A percentile compares a stretch with the other conserved stretches of the same genome.
Conservation (phyloP, 2,888 invertebrate genomes). For the Xanthorhoe spadicearia region DNA sequence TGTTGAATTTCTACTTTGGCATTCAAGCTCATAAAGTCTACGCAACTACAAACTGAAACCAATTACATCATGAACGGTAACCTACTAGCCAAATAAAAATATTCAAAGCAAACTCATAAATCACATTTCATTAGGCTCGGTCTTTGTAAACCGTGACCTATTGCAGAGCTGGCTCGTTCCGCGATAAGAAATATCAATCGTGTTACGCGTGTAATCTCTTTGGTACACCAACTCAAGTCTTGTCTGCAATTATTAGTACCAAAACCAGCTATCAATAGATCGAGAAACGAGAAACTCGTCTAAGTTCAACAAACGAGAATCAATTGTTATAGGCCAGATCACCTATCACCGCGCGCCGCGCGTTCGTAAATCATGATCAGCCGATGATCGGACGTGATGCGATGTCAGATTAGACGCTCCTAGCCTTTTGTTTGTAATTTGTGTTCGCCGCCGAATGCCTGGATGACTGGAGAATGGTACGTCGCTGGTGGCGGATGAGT, state of each 20-base stretch:
- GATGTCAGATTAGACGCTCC: constrained; percentile 80
- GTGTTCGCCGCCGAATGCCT: constrained; percentile 76
- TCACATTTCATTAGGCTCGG: constrained; percentile 68
- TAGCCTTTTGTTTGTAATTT: constrained; percentile 81
- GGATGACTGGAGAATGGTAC: constrained; percentile 67
- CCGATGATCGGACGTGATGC: constrained; percentile 78
- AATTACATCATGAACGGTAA: constrained; percentile 13
- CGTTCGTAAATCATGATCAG: constrained; percentile 82
- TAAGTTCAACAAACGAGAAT: constrained; percentile 73
- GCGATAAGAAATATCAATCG: constrained; percentile 46
- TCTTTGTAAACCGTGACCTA: constrained; percentile 61
- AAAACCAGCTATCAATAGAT: constrained; percentile 32
- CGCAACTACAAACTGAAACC: constrained; percentile 9
- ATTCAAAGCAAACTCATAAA: constrained; percentile 62
- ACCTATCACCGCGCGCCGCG: constrained; percentile 77
- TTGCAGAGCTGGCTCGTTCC: constrained; percentile 56
- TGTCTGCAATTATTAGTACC: constrained; percentile 29
- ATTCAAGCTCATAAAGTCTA: constrained; percentile 8
- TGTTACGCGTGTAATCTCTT: constrained; percentile 30
- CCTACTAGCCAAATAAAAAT: constrained; percentile 59
- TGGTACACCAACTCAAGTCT: constrained; percentile 22
- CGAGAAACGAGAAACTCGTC: constrained; percentile 42
- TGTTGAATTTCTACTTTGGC: not conserved
- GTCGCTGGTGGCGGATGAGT: constrained; percentile 50
- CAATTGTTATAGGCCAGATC: constrained; percentile 74